A percentile compares a stretch with the other conserved stretches of the same genome.
Evolutionary conservation across 2,888 invertebrate genomes (phyloP).

Genomic region (Netelia virgata): DNA sequence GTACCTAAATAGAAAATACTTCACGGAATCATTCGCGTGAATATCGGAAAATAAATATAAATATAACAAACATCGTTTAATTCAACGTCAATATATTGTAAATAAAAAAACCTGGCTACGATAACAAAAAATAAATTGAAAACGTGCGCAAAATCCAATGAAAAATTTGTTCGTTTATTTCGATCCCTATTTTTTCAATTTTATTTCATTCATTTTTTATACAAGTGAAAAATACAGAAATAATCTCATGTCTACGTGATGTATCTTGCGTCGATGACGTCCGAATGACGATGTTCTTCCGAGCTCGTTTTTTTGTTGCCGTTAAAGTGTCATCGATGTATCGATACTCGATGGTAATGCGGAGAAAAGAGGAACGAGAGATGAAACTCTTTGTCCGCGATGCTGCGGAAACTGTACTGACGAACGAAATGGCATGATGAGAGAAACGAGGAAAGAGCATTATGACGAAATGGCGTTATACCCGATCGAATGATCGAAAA

Average conservation of each 20-base stretch:
- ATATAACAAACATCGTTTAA: background rate
- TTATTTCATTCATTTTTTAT: background rate
- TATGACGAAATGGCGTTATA: constrained; percentile 10
- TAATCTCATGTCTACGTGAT: background rate
- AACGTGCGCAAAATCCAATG: no score
- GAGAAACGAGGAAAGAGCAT: constrained; percentile 17
- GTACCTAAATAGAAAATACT: background rate
- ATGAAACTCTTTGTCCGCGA: constrained; percentile 25
- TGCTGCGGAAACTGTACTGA: constrained; percentile 28
- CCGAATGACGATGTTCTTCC: constrained; percentile 17
- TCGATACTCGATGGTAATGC: constrained; percentile 33
- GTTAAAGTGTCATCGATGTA: constrained; percentile 14
- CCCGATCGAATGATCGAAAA: constrained; percentile 26
- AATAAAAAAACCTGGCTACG: background rate
- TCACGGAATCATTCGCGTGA: background rate
- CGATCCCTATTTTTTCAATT: no score
- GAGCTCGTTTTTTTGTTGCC: constrained; percentile 29
- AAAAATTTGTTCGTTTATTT: no score
- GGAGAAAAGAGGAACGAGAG: constrained; percentile 14
- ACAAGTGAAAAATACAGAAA: background rate
- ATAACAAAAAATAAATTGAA: background rate
- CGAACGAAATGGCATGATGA: constrained; percentile 12
- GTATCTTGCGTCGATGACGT: background rate
- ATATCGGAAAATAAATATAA: background rate
- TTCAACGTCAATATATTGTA: background rate